These are phyloP conservation scores for Momotus momota DNA, from an alignment of 2,797 vertebrate genomes.

Conservation along the genomic window DNA sequence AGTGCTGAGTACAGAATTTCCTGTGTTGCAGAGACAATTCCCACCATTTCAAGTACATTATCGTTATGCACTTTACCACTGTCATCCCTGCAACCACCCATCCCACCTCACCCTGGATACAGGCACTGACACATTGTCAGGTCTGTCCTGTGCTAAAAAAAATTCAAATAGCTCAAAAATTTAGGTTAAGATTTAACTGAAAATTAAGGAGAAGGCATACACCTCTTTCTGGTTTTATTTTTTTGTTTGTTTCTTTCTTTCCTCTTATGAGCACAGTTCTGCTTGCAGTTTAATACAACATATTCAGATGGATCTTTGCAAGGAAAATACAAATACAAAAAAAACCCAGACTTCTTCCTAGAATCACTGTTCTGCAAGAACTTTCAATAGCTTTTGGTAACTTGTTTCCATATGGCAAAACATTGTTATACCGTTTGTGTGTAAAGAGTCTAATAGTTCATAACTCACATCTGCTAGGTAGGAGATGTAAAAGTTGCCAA, in stretches of 20 bases:
- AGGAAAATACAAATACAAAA: not conserved
- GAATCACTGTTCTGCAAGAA: not conserved
- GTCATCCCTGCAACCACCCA: not conserved
- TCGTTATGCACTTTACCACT: not conserved
- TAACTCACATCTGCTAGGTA: not conserved
- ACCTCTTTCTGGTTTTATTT: not conserved
- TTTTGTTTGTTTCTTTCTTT: not conserved
- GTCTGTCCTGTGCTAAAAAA: not conserved
- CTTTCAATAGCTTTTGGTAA: fast-evolving
- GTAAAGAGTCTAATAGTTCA: not conserved
- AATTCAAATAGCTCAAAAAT: not conserved
- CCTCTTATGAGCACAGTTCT: not conserved
- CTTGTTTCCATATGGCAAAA: not conserved
- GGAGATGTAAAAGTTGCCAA: not conserved
- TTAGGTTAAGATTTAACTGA: not conserved
- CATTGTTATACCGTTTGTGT: not conserved
- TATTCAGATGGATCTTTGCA: not conserved
- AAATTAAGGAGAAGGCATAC: not conserved
- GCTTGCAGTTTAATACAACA: not conserved
- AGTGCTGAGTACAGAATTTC: not conserved
- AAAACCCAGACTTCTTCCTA: not conserved
- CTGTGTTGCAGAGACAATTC: not conserved
- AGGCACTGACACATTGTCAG: not conserved
- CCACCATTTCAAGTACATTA: not conserved
- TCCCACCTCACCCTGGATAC: not conserved